These are phyloP conservation scores for Holocentrus rufus DNA, from an alignment of 2,797 vertebrate genomes.

Conservation along the genomic window DNA sequence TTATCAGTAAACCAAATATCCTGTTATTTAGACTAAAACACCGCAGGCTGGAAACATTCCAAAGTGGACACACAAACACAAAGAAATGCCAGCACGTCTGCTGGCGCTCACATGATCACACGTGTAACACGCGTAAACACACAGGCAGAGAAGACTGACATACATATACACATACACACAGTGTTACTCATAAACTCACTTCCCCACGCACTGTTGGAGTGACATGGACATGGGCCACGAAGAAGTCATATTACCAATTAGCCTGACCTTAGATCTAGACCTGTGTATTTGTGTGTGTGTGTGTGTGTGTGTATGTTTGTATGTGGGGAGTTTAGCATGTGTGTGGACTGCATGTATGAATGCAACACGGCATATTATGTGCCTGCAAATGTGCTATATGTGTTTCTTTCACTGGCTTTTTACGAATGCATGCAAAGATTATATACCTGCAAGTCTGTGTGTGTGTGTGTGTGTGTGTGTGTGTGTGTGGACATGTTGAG, in stretches of 20 bases:
- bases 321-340: too few species aligned
- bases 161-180: not conserved
- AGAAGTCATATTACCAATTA: too few species aligned
- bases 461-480: not conserved
- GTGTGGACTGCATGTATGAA: too few species aligned
- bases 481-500: not conserved
- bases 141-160: too few species aligned
- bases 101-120: not conserved
- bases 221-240: slow-evolving; percentile 9
- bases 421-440: too few species aligned
- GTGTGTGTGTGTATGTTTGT: not conserved
- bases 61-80: not conserved
- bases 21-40: not conserved
- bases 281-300: not conserved
- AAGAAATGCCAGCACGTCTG: too few species aligned
- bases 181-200: slow-evolving; percentile 44
- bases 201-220: not conserved
- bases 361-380: too few species aligned
- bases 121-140: too few species aligned
- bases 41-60: not conserved
- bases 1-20: slow-evolving; percentile 23
- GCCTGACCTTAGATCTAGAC: slow-evolving; percentile 8
- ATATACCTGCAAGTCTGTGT: not conserved
- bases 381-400: too few species aligned
- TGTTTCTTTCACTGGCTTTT: too few species aligned